Evolutionary conservation across 2,888 invertebrate species (phyloP).

Genomic region (Eristalinus sepulchralis): DNA sequence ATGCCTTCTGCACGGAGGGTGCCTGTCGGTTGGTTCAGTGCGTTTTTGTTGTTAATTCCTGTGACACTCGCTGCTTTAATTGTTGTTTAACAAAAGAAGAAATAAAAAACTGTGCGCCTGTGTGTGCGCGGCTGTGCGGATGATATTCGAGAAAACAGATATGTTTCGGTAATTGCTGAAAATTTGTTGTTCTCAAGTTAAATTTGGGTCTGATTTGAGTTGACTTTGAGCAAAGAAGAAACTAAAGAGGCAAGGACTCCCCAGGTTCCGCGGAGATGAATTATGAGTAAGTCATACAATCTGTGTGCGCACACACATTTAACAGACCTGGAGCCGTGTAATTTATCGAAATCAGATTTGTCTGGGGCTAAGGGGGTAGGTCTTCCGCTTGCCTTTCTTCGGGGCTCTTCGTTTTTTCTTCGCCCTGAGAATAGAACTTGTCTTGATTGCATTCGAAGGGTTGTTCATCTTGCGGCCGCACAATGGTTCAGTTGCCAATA

Average conservation of each 20-base stretch:
- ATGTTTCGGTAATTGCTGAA: conserved; percentile 33
- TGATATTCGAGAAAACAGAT: background rate
- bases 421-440: background rate
- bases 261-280: conserved; percentile 57
- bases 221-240: conserved; percentile 12
- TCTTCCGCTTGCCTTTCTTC: conserved; percentile 2
- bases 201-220: background rate
- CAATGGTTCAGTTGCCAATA: conserved; percentile 27
- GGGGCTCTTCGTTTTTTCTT: background rate
- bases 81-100: conserved; percentile 18
- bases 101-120: background rate
- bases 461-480: conserved; percentile 53
- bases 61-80: conserved; percentile 13
- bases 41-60: conserved; percentile 54
- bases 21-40: conserved; percentile 37
- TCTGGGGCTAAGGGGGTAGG: conserved; percentile 37
- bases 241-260: conserved; percentile 10
- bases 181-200: background rate
- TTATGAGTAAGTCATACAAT: conserved; percentile 62
- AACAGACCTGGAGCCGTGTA: conserved; percentile 30
- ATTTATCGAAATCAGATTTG: conserved; percentile 68
- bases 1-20: conserved; percentile 49
- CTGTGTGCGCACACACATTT: background rate
- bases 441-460: conserved; percentile 58
- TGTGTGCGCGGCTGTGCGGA: background rate